Percentiles rank a stretch among this genome's conserved stretches.
phyloP scores from a whole-genome alignment of 2,888 invertebrate species.

The Norana najaformis region DNA sequence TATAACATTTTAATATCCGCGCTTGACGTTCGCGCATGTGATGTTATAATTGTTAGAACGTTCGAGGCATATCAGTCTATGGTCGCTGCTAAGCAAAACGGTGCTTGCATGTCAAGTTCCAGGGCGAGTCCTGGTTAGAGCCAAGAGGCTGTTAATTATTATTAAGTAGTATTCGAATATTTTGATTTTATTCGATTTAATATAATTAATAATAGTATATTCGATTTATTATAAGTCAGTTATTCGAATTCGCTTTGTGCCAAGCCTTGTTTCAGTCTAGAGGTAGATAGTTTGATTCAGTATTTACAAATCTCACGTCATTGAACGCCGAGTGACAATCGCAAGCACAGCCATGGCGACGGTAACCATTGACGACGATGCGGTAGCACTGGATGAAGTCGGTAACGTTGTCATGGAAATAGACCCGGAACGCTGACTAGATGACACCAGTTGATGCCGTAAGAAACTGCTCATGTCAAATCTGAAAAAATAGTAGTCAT shows the following conservation, averaged over 20 bases:
- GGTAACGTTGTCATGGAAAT: background rate
- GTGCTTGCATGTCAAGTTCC: too few relatives aligned
- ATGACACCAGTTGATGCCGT: constrained; percentile 1
- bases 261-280: background rate
- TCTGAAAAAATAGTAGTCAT: background rate
- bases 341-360: background rate
- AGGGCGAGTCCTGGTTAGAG: too few relatives aligned
- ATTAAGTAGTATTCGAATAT: too few relatives aligned
- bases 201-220: too few relatives aligned
- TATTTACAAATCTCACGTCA: constrained; percentile 13
- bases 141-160: too few relatives aligned
- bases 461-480: constrained; percentile 21
- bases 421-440: background rate
- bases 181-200: too few relatives aligned
- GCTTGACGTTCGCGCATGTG: too few relatives aligned
- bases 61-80: too few relatives aligned
- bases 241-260: background rate
- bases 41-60: too few relatives aligned
- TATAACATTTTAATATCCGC: too few relatives aligned
- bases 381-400: background rate
- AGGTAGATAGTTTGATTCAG: background rate
- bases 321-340: background rate
- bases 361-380: constrained; percentile 1
- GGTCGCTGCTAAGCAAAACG: too few relatives aligned
- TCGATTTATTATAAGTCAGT: background rate